Evolutionary conservation across 2,797 vertebrate genomes (phyloP), one percentile per base, ranked within the genome.

Genomic region (Alca torda): DNA sequence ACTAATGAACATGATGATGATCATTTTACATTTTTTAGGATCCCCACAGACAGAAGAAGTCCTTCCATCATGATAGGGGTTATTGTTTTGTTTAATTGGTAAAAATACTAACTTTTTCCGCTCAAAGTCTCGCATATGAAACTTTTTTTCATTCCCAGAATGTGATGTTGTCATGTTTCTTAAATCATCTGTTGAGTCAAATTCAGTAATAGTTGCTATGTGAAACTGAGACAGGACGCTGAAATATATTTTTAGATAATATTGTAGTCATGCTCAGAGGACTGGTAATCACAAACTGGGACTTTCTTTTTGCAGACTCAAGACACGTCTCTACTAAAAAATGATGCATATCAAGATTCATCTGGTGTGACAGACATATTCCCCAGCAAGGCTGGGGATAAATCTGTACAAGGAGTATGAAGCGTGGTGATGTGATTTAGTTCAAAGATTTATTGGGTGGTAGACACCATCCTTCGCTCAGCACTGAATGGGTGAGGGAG

Each of bases 261-360:
- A 50, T 10, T 31, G 17, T 6, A 39, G 48, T 61, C 33, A 7
- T 50, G 23, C 41, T 78, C 28, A 60, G 25, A 74, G 48, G 33
- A 30, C 24, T 5, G 9, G 17, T 85, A 68, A 35, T 78, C 54
- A 19, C 6, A 78, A 8, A 25, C 15, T 30, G 41, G 25, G 9
- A 35, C 24, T 61, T 91, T 5, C 33, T 16, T 90, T 84, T 76
- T 4, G 6, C 57, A 84, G 68, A n/a, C 19, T 75, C 18, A 10
- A 43, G 28, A 37, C 51, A 39, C 0, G 0, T 80, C 59, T 67
- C 45, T 31, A 37, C 75, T 89, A 10, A 85, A 59, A 85, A 48
- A 37, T 31, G 3, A 10, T 6, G 26, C 37, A 70, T 37, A 18
- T 59, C 0, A 1, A 41, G n/a, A n/a, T 83, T 53, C 4, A 0